These are phyloP conservation scores for Phalacrocorax carbo DNA, from an alignment of 2,113 vertebrate genomes.

Conservation along the genomic window DNA sequence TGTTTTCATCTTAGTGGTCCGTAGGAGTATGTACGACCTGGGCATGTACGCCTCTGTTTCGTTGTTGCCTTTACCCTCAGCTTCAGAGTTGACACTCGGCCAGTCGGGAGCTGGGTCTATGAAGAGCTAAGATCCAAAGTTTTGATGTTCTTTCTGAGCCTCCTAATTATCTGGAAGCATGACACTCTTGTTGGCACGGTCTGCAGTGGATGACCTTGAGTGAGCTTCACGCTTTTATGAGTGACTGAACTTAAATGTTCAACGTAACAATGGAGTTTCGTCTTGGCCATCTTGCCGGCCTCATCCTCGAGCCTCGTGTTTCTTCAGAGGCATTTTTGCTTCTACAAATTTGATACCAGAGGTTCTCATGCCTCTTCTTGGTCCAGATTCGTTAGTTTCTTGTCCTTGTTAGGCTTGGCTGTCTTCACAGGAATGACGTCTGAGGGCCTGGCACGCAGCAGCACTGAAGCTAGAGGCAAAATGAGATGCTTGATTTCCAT, in stretches of 20 bases:
- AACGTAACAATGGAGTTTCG: not conserved
- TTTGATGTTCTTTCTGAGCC: not conserved
- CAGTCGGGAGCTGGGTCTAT: not conserved
- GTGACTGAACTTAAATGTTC: not conserved
- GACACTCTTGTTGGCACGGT: not conserved
- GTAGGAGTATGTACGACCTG: not conserved
- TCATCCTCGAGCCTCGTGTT: not conserved
- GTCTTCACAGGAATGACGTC: not conserved
- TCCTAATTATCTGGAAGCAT: not conserved
- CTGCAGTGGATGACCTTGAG: not conserved
- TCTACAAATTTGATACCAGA: not conserved
- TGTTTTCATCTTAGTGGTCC: not conserved
- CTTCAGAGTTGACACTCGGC: not conserved
- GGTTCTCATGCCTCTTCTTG: not conserved
- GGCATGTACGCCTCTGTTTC: accelerated
- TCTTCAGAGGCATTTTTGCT: not conserved
- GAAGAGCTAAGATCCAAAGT: not conserved
- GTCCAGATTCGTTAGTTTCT: not conserved
- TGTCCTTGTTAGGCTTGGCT: not conserved
- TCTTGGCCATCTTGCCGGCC: not conserved
- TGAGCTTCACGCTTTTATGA: not conserved
- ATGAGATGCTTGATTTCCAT: not conserved
- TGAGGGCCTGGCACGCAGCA: not conserved
- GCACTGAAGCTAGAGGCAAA: not conserved
- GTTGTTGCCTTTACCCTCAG: not conserved